phyloP scores from a whole-genome alignment of 2,797 vertebrate genomes.

The Scomberomorus guttatus region DNA sequence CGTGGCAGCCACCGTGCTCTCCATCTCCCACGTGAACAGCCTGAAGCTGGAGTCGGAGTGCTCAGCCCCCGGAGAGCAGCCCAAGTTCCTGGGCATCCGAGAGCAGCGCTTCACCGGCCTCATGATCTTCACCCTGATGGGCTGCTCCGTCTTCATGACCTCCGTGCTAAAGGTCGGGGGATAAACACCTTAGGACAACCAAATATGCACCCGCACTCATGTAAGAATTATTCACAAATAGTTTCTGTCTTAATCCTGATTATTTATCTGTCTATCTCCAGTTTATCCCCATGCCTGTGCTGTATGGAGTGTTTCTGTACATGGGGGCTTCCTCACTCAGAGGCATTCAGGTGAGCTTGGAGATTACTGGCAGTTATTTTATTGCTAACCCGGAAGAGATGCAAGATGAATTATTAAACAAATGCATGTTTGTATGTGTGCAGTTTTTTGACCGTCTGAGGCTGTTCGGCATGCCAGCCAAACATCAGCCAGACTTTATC shows the following conservation, averaged over 20 bases:
- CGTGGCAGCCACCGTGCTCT: constrained; percentile 98
- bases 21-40: constrained; percentile 98
- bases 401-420: not conserved
- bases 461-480: constrained; percentile 97
- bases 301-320: constrained; percentile 98
- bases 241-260: not conserved
- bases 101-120: constrained; percentile 98
- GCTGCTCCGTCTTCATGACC: constrained; percentile 98
- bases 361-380: not conserved
- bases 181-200: too few species aligned
- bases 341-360: constrained; percentile 93
- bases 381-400: not conserved
- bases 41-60: constrained; percentile 98
- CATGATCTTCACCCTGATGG: constrained; percentile 99
- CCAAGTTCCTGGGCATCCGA: constrained; percentile 97
- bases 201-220: not conserved
- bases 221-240: not conserved
- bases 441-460: constrained; percentile 97
- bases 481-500: constrained; percentile 99
- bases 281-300: constrained; percentile 99
- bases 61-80: constrained; percentile 98
- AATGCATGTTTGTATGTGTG: not conserved
- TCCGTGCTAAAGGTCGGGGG: constrained; percentile 93
- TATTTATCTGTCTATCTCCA: constrained; percentile 68
- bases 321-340: constrained; percentile 99